Percentiles rank a stretch among this genome's conserved stretches.
These are phyloP conservation scores for Corythornis vintsioides DNA, from an alignment of 2,113 vertebrate genomes.

Conservation along the genomic window DNA sequence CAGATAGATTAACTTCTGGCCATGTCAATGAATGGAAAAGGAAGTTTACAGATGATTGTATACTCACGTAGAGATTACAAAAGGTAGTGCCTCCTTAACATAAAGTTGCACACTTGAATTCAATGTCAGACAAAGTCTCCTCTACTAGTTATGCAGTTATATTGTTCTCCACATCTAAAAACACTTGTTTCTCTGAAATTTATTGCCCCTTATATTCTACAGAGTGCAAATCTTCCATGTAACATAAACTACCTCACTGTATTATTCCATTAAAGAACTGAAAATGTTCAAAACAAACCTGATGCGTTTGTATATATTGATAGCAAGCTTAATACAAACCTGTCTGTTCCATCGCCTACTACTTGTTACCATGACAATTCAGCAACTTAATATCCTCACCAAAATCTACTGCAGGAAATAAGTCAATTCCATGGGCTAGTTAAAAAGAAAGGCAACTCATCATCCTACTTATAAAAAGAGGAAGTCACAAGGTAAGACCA, in stretches of 20 bases:
- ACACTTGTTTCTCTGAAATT: neutral
- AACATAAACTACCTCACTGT: neutral
- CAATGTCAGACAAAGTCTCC: neutral
- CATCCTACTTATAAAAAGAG: neutral
- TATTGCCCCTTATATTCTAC: neutral
- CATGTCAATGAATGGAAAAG: accelerated
- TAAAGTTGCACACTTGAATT: neutral
- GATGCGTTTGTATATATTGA: neutral
- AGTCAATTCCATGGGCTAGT: neutral
- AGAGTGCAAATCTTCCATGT: neutral
- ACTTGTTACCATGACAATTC: constrained; percentile 54
- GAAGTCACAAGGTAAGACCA: neutral
- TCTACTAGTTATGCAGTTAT: neutral
- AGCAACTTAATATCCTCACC: neutral
- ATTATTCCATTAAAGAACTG: neutral
- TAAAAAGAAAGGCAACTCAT: neutral
- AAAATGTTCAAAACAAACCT: neutral
- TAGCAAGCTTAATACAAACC: neutral
- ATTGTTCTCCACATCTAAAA: neutral
- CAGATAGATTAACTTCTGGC: neutral
- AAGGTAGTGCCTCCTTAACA: neutral
- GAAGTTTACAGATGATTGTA: neutral
- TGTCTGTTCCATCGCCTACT: neutral
- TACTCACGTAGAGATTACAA: neutral
- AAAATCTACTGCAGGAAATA: neutral